Evolutionary conservation across 2,797 vertebrate species (phyloP).

Genomic region (Danio aesculapii): DNA sequence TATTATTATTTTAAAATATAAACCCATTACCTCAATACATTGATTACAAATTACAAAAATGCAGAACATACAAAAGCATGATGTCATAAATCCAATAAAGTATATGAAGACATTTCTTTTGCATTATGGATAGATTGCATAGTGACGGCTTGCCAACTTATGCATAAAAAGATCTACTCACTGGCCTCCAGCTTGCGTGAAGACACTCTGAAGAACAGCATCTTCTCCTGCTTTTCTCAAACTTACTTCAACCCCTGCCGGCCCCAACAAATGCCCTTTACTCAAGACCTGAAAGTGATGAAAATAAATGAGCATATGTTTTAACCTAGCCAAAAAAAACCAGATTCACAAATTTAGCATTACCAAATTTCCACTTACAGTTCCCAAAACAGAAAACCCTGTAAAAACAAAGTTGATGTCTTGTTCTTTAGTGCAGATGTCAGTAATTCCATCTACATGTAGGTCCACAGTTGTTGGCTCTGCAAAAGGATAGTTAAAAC

Average conservation of each 20-base stretch:
- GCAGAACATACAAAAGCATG: no score
- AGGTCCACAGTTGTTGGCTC: slow-evolving; percentile 95
- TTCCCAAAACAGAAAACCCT: slow-evolving; percentile 93
- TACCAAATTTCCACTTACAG: slow-evolving; percentile 75
- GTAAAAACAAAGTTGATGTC: slow-evolving; percentile 99
- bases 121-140: neutral
- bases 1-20: no score
- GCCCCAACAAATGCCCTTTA: slow-evolving; percentile 90
- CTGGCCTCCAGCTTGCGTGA: slow-evolving; percentile 93
- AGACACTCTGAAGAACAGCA: slow-evolving; percentile 83
- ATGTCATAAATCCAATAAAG: no score
- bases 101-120: neutral
- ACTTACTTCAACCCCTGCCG: slow-evolving; percentile 90
- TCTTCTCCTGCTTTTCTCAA: slow-evolving; percentile 83
- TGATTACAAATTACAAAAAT: no score
- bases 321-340: neutral
- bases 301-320: neutral
- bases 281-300: slow-evolving; percentile 86
- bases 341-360: neutral
- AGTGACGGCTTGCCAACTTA: neutral
- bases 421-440: slow-evolving; percentile 96
- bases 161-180: slow-evolving; percentile 72
- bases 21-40: no score
- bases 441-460: slow-evolving; percentile 92
- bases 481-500: slow-evolving; percentile 61